Percentiles rank a stretch among this genome's conserved stretches.
Evolutionary conservation across 2,888 invertebrate genomes (phyloP).

Genomic region (Atethmia centrago): DNA sequence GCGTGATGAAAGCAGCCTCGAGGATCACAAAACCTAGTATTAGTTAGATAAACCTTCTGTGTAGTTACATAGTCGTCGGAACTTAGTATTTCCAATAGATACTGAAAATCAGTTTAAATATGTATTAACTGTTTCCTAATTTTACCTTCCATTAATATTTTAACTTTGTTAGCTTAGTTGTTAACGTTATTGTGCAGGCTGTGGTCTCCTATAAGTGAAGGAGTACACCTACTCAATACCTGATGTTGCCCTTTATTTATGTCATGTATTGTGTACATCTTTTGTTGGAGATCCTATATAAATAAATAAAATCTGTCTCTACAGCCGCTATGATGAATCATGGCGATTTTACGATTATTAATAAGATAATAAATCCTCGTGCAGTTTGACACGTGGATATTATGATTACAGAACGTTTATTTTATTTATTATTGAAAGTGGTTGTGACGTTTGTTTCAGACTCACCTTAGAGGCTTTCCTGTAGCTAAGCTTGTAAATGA

Average conservation of each 20-base stretch:
- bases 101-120: background rate
- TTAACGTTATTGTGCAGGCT: too few species aligned
- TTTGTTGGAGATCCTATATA: too few species aligned
- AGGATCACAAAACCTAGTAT: background rate
- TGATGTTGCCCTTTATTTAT: too few species aligned
- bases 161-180: too few species aligned
- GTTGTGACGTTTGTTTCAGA: background rate
- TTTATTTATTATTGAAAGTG: slow-evolving; percentile 1
- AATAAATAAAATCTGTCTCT: too few species aligned
- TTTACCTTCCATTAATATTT: too few species aligned
- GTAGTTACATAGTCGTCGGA: background rate
- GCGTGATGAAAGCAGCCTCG: background rate
- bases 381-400: background rate
- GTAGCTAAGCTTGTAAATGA: background rate
- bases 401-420: slow-evolving; percentile 5
- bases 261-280: too few species aligned
- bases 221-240: too few species aligned
- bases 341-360: background rate
- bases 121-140: too few species aligned
- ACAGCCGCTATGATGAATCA: background rate
- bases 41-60: background rate
- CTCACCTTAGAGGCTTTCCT: background rate
- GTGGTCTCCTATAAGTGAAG: too few species aligned
- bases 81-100: background rate
- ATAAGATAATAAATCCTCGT: background rate